Evolutionary conservation across 2,113 vertebrate genomes (phyloP), one percentile per base, ranked within the genome.

Genomic region (Podarcis cretensis): DNA sequence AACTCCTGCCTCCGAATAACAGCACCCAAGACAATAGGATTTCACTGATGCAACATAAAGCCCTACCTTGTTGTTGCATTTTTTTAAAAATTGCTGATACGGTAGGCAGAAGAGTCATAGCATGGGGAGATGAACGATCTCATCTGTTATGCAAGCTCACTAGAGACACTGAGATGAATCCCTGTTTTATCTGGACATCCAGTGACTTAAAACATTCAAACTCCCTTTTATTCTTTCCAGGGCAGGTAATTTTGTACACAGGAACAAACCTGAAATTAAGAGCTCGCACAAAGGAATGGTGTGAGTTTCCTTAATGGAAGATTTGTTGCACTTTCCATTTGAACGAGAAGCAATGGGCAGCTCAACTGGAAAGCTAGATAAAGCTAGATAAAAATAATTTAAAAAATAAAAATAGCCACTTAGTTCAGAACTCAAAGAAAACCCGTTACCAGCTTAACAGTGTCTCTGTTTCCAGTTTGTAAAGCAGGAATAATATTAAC

Each of bases 231-330:
- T 59, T 74, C 7, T 88, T 59, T 59, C 37, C 6, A 1, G 30
- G 30, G 35, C 7, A 78, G 9, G 8, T 30, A 40, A 75, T 75
- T 25, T 78, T 77, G 54, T 20, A 63, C 87, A 1, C 18, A 84
- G 79, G 5, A 37, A 81, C 63, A 90, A 88, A 23, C 1, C 75
- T 35, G 21, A 81, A 81, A 78, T 66, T 2, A 21, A 6, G 86
- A 21, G 78, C 27, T 69, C 87, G 57, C 63, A 83, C 0, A 81
- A 54, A 74, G 79, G 69, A 86, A 83, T 43, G 83, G 73, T 27
- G 1, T 88, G 20, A 74, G 79, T 90, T 92, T 35, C 37, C 82
- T 87, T 18, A 76, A 81, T 5, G 18, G 43, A 89, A 93, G 78
- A 21, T 75, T 87, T 81, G 65, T 79, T 74, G 73, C 21, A 87